Conservation (phyloP, 2,888 invertebrate species). For the Agapostemon virescens region DNA sequence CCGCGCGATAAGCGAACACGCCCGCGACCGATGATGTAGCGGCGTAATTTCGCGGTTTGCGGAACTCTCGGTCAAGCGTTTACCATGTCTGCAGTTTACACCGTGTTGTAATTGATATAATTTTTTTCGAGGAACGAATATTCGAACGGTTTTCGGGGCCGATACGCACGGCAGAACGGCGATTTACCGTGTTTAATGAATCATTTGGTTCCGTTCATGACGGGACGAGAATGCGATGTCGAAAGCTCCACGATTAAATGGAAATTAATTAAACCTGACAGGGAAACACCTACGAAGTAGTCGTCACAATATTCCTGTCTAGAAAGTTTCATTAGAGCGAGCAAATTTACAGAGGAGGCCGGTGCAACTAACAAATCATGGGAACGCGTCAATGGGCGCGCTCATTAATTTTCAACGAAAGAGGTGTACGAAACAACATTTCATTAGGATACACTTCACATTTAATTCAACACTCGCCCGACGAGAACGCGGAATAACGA, state of each 20-base stretch:
- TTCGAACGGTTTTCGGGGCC: not conserved
- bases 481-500: constrained; percentile 22
- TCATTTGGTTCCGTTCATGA: not conserved
- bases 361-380: not conserved
- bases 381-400: constrained; percentile 15
- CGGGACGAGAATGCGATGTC: not conserved
- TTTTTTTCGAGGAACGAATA: not conserved
- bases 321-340: not conserved
- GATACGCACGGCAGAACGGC: not conserved
- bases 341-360: constrained; percentile 7
- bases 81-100: not conserved
- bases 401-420: constrained; percentile 36
- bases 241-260: not conserved
- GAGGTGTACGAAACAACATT: constrained; percentile 29
- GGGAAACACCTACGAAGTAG: not conserved
- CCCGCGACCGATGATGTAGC: constrained; percentile 3
- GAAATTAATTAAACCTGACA: not conserved
- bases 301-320: constrained; percentile 5
- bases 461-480: constrained; percentile 30
- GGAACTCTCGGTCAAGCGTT: not conserved
- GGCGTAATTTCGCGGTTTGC: constrained; percentile 1
- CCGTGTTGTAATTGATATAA: not conserved
- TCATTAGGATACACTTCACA: constrained; percentile 43
- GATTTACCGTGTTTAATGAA: not conserved
- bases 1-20: constrained; percentile 17